Evolutionary conservation across 1,140 invertebrate genomes (phyloP), one percentile per base, ranked within the genome.

Genomic region (Phymorhynchus buccinoides): DNA sequence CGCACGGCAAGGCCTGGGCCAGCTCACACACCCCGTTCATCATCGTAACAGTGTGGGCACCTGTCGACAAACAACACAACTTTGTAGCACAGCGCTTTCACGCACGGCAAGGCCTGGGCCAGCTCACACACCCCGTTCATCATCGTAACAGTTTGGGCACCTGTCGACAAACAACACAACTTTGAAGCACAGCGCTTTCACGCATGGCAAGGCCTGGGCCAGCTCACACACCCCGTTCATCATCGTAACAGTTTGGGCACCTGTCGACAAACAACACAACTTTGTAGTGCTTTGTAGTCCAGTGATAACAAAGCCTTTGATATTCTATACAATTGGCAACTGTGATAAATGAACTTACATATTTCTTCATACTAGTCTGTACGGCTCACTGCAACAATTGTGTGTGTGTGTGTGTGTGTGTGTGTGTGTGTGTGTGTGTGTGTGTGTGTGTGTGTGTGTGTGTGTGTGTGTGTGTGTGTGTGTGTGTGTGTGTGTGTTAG

Each of bases 151-250:
- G 22, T 77, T n/a, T 35, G 12, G 12, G 48, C 22, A 7, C 14
- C 52, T 56, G 52, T 14, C 52, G 27, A 56, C 12, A 27, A 14
- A 27, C 52, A 27, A 56, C n/a, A n/a, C n/a, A n/a, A n/a, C n/a
- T n/a, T n/a, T n/a, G n/a, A n/a, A n/a, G n/a, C 1, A 81, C 80
- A 1, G 81, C 66, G 44, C 37, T 68, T 37, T 83, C 62, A 71
- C 62, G 16, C 62, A 39, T 32, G 81, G 81, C 62, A 83, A 71
- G 22, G 62, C 62, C 30, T 83, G 81, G 71, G 37, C 81, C 39
- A 83, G 81, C 41, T 83, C 81, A 73, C 62, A 83, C 1, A 83
- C 81, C 7, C 81, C 81, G 39, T 83, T 83, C 81, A 83, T 83
- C 81, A 73, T 83, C 62, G 30, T 44, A 0, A 32, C 41, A 35